Evolutionary conservation across 2,888 invertebrate species (phyloP), one percentile per base, ranked within the genome.

Genomic region (Philereme vetulata): DNA sequence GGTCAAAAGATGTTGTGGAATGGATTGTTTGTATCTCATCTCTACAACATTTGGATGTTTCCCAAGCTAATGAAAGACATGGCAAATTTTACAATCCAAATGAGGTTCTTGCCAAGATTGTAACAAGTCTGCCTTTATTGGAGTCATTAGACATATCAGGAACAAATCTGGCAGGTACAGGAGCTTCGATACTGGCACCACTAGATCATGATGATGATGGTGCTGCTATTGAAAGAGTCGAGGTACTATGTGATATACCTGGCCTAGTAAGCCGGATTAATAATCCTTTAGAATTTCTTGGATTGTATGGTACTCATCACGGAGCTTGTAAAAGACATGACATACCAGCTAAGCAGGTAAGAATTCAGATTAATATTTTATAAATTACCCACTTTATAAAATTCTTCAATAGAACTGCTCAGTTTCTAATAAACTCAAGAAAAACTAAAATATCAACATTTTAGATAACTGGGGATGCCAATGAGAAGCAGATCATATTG

Each of bases 81-180:
- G 96, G 96, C 4, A 94, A 93, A 64, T 98, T 95, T 82, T 92
- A 93, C 40, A 94, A 95, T 72, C 96, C 97, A 4, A 96, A 96
- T 86, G 93, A 94, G 65, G 91, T 95, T 36, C 88, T 99, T 44
- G 90, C 94, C 32, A 93, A 93, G 70, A 89, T 99, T 42, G 95
- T 98, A 8, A 93, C 93, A 52, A 94, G 93, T 78, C 92, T 99
- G 72, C 96, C 96, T 0, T 84, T 94, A 52, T 88, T 99, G 61
- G 94, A 94, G 45, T 97, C 97, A 33, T 89, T 99, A 72, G 99
- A 99, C 87, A 98, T 99, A 79, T 98, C 98, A 4, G 98, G 98
- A 9, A 99, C 99, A 11, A 98, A 99, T 92, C 92, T 99, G 67
- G 98, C 98, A 44, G 98, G 98, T 9, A 94, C 95, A 55, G 97